phyloP scores from a whole-genome alignment of 37 sponge, comb jelly and placozoan genomes.

The Halisarca cf. caerulea region DNA sequence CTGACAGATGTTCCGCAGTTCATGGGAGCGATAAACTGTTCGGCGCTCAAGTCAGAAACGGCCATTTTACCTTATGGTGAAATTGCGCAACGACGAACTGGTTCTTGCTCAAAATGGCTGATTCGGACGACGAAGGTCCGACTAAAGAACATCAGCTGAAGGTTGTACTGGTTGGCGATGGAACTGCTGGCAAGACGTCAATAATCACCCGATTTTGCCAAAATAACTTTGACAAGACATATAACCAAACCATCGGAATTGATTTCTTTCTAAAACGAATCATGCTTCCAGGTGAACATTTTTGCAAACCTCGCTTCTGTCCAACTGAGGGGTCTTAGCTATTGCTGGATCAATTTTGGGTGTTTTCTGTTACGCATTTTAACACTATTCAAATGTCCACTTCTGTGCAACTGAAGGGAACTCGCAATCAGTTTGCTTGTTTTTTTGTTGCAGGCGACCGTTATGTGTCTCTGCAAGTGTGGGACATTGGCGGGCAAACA shows the following conservation, averaged over 20 bases:
- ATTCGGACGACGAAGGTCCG: slow-evolving; percentile 60
- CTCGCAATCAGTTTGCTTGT: background rate
- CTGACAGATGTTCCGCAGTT: no score
- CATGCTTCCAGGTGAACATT: slow-evolving; percentile 80
- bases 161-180: slow-evolving; percentile 92
- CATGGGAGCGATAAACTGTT: no score
- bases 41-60: background rate
- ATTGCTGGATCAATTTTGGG: background rate
- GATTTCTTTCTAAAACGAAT: slow-evolving; percentile 95
- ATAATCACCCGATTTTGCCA: slow-evolving; percentile 81
- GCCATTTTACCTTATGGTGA: background rate
- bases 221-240: slow-evolving; percentile 79
- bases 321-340: background rate
- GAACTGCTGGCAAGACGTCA: slow-evolving; percentile 95
- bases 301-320: no score
- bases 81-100: background rate
- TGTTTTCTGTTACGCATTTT: background rate
- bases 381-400: background rate
- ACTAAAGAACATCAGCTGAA: slow-evolving; percentile 79
- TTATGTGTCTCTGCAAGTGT: slow-evolving; percentile 87
- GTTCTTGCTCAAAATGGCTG: slow-evolving; percentile 56
- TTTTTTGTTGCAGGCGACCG: slow-evolving; percentile 49
- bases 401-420: background rate
- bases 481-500: slow-evolving; percentile 98
- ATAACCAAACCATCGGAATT: slow-evolving; percentile 92